Base-by-base conservation (phyloP, 2,888 invertebrate genomes). In the Horisme vitalbata region DNA sequence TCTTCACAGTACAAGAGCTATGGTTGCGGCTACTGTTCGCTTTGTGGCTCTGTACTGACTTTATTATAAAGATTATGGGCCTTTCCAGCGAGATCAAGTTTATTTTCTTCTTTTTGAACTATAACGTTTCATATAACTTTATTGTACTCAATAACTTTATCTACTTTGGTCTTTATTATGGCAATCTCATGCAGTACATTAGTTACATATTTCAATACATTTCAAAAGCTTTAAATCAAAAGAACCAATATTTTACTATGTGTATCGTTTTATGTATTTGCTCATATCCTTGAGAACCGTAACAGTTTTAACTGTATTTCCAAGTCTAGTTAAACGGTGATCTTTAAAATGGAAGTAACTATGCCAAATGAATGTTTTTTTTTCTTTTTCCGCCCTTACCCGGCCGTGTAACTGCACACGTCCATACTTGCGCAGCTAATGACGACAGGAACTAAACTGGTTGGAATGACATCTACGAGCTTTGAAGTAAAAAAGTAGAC, bases 361-460 rank as follows among this genome's bases (percentile, higher is more conserved):
- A 48, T 57, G 59, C 56, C 50, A 47, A 45, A 57, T 53, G 55
- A 61, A 56, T 61, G 55, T 56, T 50, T 39, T 48, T 57, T 59
- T 61, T 59, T 59, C 55, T 43, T 59, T 57, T 56, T 55, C 51
- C 45, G 45, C 38, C 52, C 45, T 61, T 60, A 52, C 45, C 50
- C 45, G 65, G 58, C 49, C 57, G 50, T 47, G 55, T 70, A 69
- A 71, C 71, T 69, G 71, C 55, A 18, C 44, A 45, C n/a, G 57
- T 56, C 64, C 63, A 61, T 68, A 63, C 55, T 39, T 55, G 70
- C 59, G 55, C 60, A 55, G 45, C 65, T 77, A 73, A 75, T 69
- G 71, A 73, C 64, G 60, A 67, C 76, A 78, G 72, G 72, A 75
- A 75, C 71, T 64, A 57, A 63, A 74, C 77, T 69, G 69, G 73